phyloP scores from a whole-genome alignment of 2,113 vertebrate genomes.

The Excalfactoria chinensis region DNA sequence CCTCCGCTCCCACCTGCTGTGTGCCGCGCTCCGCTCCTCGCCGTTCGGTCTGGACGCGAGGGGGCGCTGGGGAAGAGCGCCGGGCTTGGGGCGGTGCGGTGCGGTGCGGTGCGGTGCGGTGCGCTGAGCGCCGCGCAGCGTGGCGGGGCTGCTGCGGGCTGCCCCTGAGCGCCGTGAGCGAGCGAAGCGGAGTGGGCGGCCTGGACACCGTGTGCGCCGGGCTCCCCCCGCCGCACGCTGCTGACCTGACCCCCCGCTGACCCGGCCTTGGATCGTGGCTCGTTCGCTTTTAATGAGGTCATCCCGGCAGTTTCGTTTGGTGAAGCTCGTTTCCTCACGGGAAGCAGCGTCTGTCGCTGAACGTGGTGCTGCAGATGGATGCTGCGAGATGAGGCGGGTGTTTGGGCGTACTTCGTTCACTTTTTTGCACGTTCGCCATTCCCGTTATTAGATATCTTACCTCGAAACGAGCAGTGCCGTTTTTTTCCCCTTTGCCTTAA shows the following conservation, averaged over 20 bases:
- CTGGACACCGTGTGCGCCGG: neutral
- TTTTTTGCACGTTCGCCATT: neutral
- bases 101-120: no score
- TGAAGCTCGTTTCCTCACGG: rapidly evolving
- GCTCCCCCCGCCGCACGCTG: no score
- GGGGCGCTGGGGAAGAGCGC: no score
- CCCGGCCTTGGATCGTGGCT: rapidly evolving
- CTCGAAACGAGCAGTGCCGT: neutral
- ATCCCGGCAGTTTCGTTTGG: neutral
- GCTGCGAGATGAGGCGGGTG: rapidly evolving
- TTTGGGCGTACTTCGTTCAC: rapidly evolving
- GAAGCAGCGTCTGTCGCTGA: rapidly evolving
- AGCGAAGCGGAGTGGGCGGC: no score
- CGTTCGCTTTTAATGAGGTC: rapidly evolving
- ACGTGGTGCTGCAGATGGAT: rapidly evolving
- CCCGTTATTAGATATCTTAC: neutral
- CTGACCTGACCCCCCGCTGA: neutral
- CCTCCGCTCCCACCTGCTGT: no score
- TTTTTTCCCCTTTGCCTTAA: neutral
- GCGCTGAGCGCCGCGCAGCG: no score
- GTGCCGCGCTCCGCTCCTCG: no score
- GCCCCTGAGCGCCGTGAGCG: no score
- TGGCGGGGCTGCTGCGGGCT: no score
- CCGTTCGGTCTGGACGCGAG: no score
- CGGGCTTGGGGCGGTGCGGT: no score